Conservation (phyloP, 2,797 vertebrate species). For the Schizopygopsis pylzovi region DNA sequence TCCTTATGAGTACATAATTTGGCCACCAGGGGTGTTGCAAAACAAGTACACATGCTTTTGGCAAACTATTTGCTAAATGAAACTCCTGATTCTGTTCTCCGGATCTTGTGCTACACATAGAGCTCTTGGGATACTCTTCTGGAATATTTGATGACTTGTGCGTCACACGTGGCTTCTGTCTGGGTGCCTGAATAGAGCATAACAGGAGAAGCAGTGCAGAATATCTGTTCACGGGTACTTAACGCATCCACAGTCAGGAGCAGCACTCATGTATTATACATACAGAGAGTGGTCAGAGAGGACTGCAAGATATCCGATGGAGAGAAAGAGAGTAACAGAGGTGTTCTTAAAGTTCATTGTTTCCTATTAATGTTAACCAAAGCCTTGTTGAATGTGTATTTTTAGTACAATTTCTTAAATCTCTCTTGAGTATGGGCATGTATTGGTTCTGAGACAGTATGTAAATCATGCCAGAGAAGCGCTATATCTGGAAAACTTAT, state of each 20-base stretch:
- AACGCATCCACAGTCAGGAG: slow-evolving; percentile 16
- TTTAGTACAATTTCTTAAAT: neutral
- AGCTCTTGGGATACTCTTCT: neutral
- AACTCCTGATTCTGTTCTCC: neutral
- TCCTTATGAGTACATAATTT: neutral
- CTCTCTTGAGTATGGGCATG: neutral
- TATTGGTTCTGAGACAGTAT: neutral
- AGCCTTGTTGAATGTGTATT: neutral
- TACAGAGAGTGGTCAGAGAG: neutral
- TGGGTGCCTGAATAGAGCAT: neutral
- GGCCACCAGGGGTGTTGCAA: neutral
- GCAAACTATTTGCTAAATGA: neutral
- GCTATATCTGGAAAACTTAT: neutral
- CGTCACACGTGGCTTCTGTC: neutral
- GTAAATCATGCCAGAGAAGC: neutral
- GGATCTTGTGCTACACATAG: neutral
- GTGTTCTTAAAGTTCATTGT: slow-evolving; percentile 3
- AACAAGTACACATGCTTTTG: slow-evolving; percentile 2
- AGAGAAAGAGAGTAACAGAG: neutral
- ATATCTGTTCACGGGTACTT: slow-evolving; percentile 35
- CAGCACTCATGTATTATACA: slow-evolving; percentile 39
- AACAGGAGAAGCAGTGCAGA: neutral
- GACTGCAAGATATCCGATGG: slow-evolving; percentile 10
- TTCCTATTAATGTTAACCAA: neutral
- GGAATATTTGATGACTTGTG: slow-evolving; percentile 18